These are phyloP conservation scores for Oncorhynchus mykiss DNA, from an alignment of 2,113 vertebrate species.

Conservation along the genomic window DNA sequence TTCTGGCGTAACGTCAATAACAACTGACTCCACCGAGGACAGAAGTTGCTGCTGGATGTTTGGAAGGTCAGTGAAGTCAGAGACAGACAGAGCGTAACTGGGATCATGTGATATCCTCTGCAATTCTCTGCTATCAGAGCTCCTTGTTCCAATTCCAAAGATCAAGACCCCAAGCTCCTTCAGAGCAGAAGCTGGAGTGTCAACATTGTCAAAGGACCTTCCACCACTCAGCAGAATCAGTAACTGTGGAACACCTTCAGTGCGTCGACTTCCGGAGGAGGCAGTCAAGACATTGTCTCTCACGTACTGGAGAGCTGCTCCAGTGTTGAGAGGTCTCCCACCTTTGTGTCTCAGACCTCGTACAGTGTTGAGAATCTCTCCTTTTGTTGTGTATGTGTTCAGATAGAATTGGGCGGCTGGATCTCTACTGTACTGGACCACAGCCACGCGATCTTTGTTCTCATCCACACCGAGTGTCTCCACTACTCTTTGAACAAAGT, in stretches of 20 bases:
- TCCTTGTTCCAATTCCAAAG: slow-evolving; percentile 69
- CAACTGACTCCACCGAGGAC: not conserved
- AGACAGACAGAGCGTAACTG: slow-evolving; percentile 40
- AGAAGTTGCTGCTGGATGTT: not conserved
- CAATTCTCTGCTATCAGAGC: slow-evolving; percentile 42
- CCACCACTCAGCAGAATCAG: slow-evolving; percentile 77
- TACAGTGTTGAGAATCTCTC: no score
- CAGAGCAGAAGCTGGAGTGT: slow-evolving; percentile 48
- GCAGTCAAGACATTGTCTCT: slow-evolving; percentile 67
- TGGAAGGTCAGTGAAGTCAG: slow-evolving; percentile 50
- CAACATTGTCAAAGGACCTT: slow-evolving; percentile 62
- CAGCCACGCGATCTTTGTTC: no score
- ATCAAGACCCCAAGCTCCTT: slow-evolving; percentile 66
- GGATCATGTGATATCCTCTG: slow-evolving; percentile 49
- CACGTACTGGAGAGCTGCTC: slow-evolving; percentile 63
- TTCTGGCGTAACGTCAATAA: not conserved
- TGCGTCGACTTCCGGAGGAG: slow-evolving; percentile 73
- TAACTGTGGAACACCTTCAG: slow-evolving; percentile 73
- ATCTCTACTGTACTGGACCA: no score
- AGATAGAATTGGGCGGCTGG: no score
- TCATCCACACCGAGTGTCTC: no score
- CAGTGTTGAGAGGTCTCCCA: slow-evolving; percentile 37
- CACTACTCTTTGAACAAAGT: no score
- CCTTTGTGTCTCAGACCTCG: no score
- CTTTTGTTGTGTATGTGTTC: no score